Evolutionary conservation across 2,113 vertebrate species (phyloP).

Genomic region (Atractosteus spatula): DNA sequence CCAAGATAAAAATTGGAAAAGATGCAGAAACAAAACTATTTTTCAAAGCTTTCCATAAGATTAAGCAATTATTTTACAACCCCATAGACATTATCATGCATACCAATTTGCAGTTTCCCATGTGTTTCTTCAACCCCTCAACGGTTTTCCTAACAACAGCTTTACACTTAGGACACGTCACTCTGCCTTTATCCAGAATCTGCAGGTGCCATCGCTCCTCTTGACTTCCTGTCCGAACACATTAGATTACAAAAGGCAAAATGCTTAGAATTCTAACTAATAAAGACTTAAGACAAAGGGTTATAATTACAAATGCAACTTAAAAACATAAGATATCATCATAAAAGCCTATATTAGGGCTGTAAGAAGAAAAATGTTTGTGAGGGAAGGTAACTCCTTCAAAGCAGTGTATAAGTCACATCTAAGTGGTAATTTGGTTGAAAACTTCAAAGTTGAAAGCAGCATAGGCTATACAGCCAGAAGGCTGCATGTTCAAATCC

Average conservation of each 20-base stretch:
- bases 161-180: slow-evolving; percentile 87
- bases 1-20: too few species aligned
- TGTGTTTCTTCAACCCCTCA: slow-evolving; percentile 91
- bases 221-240: slow-evolving; percentile 73
- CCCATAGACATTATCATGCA: neutral
- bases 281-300: slow-evolving; percentile 4
- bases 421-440: too few species aligned
- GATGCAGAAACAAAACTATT: too few species aligned
- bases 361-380: accelerated
- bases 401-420: too few species aligned
- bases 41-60: too few species aligned
- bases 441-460: too few species aligned
- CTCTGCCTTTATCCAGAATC: slow-evolving; percentile 86
- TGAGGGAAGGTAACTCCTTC: neutral
- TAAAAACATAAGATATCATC: neutral
- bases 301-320: too few species aligned
- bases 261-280: neutral
- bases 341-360: accelerated
- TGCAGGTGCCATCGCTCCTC: slow-evolving; percentile 89
- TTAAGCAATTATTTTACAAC: too few species aligned
- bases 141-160: slow-evolving; percentile 90
- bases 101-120: slow-evolving; percentile 87
- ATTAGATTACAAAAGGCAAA: slow-evolving; percentile 1
- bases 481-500: too few species aligned
- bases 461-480: too few species aligned